A percentile compares a stretch with the other conserved stretches of the same genome.
Evolutionary conservation across 2,888 invertebrate species (phyloP).

Genomic region (Archips crataeganus): DNA sequence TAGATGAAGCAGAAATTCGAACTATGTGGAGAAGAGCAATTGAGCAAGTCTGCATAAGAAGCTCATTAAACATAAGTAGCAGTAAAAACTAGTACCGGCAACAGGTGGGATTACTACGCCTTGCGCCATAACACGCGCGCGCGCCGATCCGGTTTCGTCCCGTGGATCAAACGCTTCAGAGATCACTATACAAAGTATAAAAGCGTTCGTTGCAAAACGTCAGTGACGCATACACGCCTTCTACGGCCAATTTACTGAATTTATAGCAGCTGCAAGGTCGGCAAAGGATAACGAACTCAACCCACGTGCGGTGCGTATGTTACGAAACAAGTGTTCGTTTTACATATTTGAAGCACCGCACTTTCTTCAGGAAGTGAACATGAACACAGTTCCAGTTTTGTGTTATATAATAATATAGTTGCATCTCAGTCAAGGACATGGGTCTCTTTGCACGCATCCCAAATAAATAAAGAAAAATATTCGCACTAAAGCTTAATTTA

Average conservation of each 20-base stretch:
- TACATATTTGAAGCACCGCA: slow-evolving; percentile 48
- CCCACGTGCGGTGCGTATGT: slow-evolving; percentile 53
- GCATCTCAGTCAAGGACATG: too few relatives aligned
- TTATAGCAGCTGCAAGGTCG: slow-evolving; percentile 82
- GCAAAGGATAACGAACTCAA: slow-evolving; percentile 78
- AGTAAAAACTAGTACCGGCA: slow-evolving; percentile 73
- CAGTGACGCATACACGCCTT: slow-evolving; percentile 73
- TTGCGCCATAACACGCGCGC: slow-evolving; percentile 57
- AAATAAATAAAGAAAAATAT: background rate
- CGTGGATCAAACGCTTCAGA: slow-evolving; percentile 54
- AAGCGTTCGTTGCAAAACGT: slow-evolving; percentile 61
- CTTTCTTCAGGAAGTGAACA: slow-evolving; percentile 30
- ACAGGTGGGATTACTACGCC: slow-evolving; percentile 71
- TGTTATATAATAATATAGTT: background rate
- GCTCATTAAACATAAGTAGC: slow-evolving; percentile 53
- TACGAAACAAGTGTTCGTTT: slow-evolving; percentile 65
- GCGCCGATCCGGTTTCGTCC: slow-evolving; percentile 66
- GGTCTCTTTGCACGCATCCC: background rate
- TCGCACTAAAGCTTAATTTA: background rate
- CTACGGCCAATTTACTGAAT: slow-evolving; percentile 79
- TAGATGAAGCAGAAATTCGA: slow-evolving; percentile 3
- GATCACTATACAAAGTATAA: slow-evolving; percentile 33
- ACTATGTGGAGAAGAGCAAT: slow-evolving; percentile 24
- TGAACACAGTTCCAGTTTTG: slow-evolving; percentile 6
- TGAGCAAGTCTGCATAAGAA: slow-evolving; percentile 39